Evolutionary conservation across 1,140 invertebrate species (phyloP), one percentile per base, ranked within the genome.

Genomic region (Sminthurinus signatus): DNA sequence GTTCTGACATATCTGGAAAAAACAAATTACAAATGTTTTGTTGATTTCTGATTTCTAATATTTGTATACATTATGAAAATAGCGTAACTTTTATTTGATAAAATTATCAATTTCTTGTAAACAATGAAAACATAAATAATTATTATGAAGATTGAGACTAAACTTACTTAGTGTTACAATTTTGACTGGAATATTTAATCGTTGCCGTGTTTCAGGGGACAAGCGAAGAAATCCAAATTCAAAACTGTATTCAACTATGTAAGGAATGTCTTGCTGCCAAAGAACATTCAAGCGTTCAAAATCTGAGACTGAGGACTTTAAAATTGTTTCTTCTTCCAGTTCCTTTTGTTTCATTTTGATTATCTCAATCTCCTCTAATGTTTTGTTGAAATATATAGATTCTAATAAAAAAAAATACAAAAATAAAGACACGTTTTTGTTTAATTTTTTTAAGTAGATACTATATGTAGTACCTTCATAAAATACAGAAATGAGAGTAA

Each of bases 171-270:
- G 77, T 8, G 88, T 88, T 1, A 97, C 91, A 28, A 95, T 86
- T 78, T 91, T 87, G 0, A 98, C 92, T 27, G 93, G 91, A 70
- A 98, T 93, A 74, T 93, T 92, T 1, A 97, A 80, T 50, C 85
- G 83, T 64, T 89, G 84, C 31, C 94, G 80, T 1, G 91, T 89
- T 28, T 83, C 83, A 0, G 91, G 87, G 14, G 91, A 91, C 17
- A 99, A 78, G 2, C 96, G 82, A 39, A 99, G 79, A 75, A 97
- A 93, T 1, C 96, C 96, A 78, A 98, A 97, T 76, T 98, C 93
- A 64, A 98, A 78, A 1, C 95, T 92, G 81, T 98, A 99, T 77
- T 99, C 96, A 3, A 98, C 88, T 39, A 98, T 96, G 75, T 97
- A 98, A 2, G 70, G 64, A 74, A 93, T 89, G 72, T 96, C 93